phyloP scores from a whole-genome alignment of 2,888 invertebrate species.

The Rhogogaster chlorosoma region DNA sequence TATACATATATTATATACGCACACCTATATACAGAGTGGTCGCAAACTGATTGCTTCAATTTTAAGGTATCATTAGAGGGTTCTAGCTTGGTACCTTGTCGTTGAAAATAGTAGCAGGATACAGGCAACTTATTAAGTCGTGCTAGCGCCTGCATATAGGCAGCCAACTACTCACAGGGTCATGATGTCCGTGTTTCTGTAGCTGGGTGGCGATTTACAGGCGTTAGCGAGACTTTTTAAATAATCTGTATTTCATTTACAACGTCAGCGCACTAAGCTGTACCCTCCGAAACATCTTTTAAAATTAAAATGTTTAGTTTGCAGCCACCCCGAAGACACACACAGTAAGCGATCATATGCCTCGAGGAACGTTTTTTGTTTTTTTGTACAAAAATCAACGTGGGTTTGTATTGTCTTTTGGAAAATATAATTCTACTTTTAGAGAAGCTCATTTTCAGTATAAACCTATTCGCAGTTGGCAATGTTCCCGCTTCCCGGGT shows the following conservation, averaged over 20 bases:
- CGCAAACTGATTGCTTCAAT: not conserved
- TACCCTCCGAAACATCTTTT: not conserved
- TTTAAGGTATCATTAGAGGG: not conserved
- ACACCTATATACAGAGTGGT: not conserved
- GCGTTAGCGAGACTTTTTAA: not conserved
- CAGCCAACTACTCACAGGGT: not conserved
- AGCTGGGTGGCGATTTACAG: not conserved
- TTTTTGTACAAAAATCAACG: not conserved
- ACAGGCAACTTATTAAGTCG: not conserved
- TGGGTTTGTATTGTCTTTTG: not conserved
- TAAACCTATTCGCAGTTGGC: not conserved
- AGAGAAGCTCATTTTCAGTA: not conserved
- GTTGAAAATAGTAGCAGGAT: not conserved
- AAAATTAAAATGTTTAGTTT: not conserved
- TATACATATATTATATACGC: not conserved
- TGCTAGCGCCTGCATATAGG: not conserved
- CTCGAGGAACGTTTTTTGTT: not conserved
- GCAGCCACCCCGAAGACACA: not conserved
- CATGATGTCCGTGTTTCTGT: not conserved
- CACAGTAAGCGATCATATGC: not conserved
- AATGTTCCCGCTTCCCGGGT: not conserved
- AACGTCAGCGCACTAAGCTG: not conserved
- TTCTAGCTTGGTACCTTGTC: not conserved
- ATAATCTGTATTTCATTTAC: not conserved
- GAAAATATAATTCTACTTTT: not conserved